Base-by-base conservation (phyloP, 2,888 invertebrate species). In the Rhagonycha fulva region DNA sequence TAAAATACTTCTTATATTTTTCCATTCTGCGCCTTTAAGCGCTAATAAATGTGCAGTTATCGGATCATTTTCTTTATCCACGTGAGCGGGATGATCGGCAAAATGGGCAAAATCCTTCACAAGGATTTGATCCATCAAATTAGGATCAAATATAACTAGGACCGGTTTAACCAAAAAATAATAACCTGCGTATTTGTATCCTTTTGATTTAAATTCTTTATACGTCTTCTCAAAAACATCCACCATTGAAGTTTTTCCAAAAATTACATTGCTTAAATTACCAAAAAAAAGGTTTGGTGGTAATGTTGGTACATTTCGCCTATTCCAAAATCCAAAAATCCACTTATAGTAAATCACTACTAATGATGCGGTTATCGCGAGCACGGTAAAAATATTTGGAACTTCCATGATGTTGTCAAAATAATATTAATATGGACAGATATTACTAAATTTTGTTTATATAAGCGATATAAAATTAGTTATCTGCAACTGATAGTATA, bases 21-120 rank as follows among this genome's bases (percentile, higher is more conserved):
- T 89, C 91, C 90, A 91, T 3, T 87, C 86, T 0, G 86, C 85
- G 60, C 89, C 89, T 26, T 85, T 86, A 28, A 89, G 75, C 4
- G 86, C 86, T 68, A 89, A 79, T 10, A 88, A 75, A 62, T 84
- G 84, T 82, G 84, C 85, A 1, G 84, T 85, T 26, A 87, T 82
- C 12, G 87, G 87, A 74, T 87, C 87, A 67, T 83, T 85, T 70
- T 87, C 85, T 14, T 84, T 85, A 3, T 87, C 85, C 1, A 86
- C 86, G 14, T 85, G 85, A 63, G 87, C 85, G 63, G 88, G 87
- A 63, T 88, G 85, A 75, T 89, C 88, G 5, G 85, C 84, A 79
- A 89, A 89, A 78, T 88, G 85, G 3, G 87, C 84, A 71, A 89
- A 89, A 77, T 89, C 88, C 62, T 86, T 85, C 2, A 87, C 85